These are phyloP conservation scores for Poeciliopsis retropinna DNA, from an alignment of 2,113 vertebrate genomes.

Conservation along the genomic window DNA sequence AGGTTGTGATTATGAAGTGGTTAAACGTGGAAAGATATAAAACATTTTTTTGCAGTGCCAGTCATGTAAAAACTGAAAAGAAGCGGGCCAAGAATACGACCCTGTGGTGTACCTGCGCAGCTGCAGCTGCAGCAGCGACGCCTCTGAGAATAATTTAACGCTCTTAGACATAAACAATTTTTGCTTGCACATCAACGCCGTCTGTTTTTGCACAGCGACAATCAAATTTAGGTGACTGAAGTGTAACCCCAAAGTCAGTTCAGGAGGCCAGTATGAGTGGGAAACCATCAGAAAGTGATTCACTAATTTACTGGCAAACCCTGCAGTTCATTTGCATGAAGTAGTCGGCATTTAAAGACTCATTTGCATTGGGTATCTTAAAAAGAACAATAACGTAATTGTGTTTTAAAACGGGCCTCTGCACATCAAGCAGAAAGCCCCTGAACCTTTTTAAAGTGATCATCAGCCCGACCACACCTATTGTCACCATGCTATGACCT, in stretches of 20 bases:
- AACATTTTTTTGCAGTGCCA: background rate
- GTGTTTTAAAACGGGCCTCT: background rate
- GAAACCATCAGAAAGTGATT: background rate
- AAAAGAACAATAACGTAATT: background rate
- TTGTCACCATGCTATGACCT: background rate
- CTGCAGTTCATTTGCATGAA: background rate
- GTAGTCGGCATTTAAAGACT: background rate
- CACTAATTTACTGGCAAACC: background rate
- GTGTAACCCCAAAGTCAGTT: background rate
- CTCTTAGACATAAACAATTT: background rate
- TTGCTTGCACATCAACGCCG: background rate
- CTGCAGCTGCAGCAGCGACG: no score
- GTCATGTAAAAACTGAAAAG: background rate
- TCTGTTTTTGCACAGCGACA: background rate
- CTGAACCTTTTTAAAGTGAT: background rate
- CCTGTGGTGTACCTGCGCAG: background rate
- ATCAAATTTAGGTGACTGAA: background rate
- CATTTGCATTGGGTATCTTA: background rate
- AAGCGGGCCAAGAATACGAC: background rate
- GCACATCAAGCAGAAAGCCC: background rate
- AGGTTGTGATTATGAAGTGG: background rate
- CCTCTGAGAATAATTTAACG: background rate
- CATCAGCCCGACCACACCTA: slow-evolving; percentile 9
- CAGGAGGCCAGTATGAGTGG: background rate
- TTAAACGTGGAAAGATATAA: background rate